Conservation (phyloP, 2,113 vertebrate genomes). For the Pseudonaja textilis region DNA sequence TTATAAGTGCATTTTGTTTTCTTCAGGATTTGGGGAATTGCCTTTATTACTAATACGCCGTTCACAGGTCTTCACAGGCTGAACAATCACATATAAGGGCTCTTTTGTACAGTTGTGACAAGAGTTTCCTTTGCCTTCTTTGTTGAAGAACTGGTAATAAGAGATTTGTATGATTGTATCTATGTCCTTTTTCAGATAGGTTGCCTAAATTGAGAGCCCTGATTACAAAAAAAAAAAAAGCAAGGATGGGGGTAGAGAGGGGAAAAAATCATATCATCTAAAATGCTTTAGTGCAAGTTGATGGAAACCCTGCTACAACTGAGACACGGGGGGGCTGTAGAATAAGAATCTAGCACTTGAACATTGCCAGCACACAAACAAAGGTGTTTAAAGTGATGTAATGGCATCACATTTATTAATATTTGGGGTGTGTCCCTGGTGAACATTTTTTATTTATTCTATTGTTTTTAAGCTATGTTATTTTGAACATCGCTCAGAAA, state of each 20-base stretch:
- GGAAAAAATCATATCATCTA: background rate
- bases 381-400: background rate
- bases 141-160: background rate
- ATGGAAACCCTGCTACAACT: background rate
- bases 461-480: background rate
- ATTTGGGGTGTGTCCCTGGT: background rate
- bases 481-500: background rate
- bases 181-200: background rate
- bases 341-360: background rate
- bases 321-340: background rate
- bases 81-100: background rate
- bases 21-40: background rate
- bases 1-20: slow-evolving; percentile 21
- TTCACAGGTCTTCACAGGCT: background rate
- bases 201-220: background rate
- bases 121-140: background rate
- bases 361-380: background rate
- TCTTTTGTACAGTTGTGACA: background rate
- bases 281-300: background rate
- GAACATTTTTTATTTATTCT: background rate
- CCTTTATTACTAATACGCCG: background rate
- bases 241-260: background rate
- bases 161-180: background rate
- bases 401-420: background rate
- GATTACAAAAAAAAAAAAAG: background rate